These are phyloP conservation scores for Gandaritis pyraliata DNA, from an alignment of 2,888 invertebrate genomes.

Conservation along the genomic window DNA sequence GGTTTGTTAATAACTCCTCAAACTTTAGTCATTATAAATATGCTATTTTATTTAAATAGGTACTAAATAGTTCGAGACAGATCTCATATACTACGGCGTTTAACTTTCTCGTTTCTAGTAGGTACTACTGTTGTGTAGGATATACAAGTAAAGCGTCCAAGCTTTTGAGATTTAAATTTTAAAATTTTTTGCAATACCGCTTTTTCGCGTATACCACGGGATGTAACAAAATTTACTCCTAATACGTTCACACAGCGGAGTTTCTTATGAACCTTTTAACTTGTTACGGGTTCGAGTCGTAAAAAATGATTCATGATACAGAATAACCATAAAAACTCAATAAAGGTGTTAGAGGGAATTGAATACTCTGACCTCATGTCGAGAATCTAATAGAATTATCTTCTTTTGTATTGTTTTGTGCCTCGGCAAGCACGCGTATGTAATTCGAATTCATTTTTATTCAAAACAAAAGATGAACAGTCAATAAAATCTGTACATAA, in stretches of 20 bases:
- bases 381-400: conserved; percentile 29
- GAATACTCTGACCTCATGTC: conserved; percentile 49
- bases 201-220: conserved; percentile 17
- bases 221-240: conserved; percentile 29
- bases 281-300: conserved; percentile 54
- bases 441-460: no score
- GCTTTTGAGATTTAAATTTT: conserved; percentile 21
- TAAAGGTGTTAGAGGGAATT: conserved; percentile 55
- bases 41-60: no score
- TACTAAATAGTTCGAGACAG: no score
- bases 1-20: no score
- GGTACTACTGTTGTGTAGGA: no score
- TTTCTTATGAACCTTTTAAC: conserved; percentile 45
- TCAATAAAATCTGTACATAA: conserved; percentile 8
- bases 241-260: conserved; percentile 24
- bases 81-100: no score
- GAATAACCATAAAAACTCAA: conserved; percentile 68
- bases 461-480: not conserved
- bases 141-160: conserved; percentile 5
- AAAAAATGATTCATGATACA: conserved; percentile 61
- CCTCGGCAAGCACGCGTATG: conserved; percentile 2
- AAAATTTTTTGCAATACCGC: conserved; percentile 11
- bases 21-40: no score
- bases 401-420: conserved; percentile 14
- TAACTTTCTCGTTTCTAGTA: no score